Base-by-base conservation (phyloP, 2,888 invertebrate species). In the Coenonympha arcania region DNA sequence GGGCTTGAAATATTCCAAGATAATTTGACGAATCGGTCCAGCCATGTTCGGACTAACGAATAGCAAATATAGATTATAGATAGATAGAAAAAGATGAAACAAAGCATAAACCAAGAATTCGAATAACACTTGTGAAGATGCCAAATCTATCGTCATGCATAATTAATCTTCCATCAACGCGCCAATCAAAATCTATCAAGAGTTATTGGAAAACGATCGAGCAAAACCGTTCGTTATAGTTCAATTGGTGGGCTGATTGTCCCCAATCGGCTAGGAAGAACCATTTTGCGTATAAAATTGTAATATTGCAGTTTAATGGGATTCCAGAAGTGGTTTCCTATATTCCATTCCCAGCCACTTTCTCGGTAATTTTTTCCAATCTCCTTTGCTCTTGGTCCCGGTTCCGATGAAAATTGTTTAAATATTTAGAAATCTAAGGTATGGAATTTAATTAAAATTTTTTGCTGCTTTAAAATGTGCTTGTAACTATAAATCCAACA, bases 251-350 rank as follows among this genome's bases (percentile, higher is more conserved):
- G 4, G 22, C 44, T 33, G 24, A 34, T 44, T 33, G 33, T 33
- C 11, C 44, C 13, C 16, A 19, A 30, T 34, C 22, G 39, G n/a
- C 31, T 13, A 46, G 48, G 46, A 37, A 50, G 42, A 64, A 66
- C 62, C 63, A 63, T 65, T 64, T 59, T 61, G 58, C 52, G 61
- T 63, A 69, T 72, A 71, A 73, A 73, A 71, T 68, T 73, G 73
- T 69, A 74, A 78, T 78, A 76, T 71, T 59, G 65, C 60, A 63
- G 54, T 64, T 63, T 64, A 64, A 55, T 65, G 61, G 70, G 69
- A 69, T 68, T 64, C 59, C 57, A 59, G 55, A 58, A 64, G 56
- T 60, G 67, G 64, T 64, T n/a, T n/a, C n/a, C n/a, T n/a, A 66
- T 71, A 28, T 70, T 71, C 71, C 73, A 69, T 77, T 77, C 68